Base-by-base conservation (phyloP, 2,797 vertebrate genomes). In the Pseudopleuronectes americanus region DNA sequence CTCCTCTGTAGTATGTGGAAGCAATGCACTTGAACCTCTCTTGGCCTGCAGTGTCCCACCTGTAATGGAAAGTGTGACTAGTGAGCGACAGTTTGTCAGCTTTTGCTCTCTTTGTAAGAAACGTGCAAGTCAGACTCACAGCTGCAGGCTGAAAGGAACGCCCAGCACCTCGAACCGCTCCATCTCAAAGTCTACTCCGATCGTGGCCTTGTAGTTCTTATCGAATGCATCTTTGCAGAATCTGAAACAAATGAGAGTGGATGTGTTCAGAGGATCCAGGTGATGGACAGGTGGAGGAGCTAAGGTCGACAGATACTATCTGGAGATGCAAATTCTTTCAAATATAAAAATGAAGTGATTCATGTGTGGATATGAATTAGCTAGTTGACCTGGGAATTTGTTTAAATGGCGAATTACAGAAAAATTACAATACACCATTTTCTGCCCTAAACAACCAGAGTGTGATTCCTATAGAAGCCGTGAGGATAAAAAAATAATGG, bases 171-270 rank as follows among this genome's bases (percentile, higher is more conserved):
- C 97, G 21, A 99, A 98, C 9, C 97, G 92, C 87, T 99, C 97
- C 96, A 99, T 99, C 92, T 98, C 97, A 58, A 99, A 99, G 91
- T 99, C 97, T 22, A 98, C 97, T 6, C 97, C 97, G 0, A 99
- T 99, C n/a, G 97, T 99, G 0, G 97, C 97, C 84, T 98, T 99
- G 92, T 99, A 99, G 92, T 98, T 97, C 90, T 98, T 99, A 89
- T 99, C 96, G 12, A 99, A 99, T 3, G 91, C 93, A 80, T 98
- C 95, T 87, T 98, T 97, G 87, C 97, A 99, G 91, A 99, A 99
- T 61, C 97, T 98, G 73, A 58, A 76, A 78, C 16, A 4, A 62
- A 48, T 0, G 51, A 66, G 1, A 49, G 43, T 14, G 23, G 8
- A 2, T 12, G 3, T 3, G 1, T 43, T 64, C 6, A 52, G 24